Evolutionary conservation across 2,797 vertebrate genomes (phyloP).

Genomic region (Eulemur mongoz): DNA sequence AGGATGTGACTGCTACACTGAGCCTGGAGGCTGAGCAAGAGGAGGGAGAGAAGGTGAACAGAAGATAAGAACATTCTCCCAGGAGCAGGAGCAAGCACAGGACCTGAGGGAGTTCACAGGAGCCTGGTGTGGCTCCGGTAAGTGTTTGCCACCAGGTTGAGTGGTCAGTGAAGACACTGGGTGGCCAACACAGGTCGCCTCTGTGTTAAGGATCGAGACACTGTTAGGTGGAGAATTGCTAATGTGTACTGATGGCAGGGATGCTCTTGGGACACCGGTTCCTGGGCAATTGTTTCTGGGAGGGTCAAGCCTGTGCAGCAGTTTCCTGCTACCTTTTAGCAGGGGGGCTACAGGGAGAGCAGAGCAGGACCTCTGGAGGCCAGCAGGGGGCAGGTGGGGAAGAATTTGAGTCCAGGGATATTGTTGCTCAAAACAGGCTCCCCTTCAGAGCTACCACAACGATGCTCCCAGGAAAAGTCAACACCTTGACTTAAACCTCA

Average conservation of each 20-base stretch:
- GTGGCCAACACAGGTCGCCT: not conserved
- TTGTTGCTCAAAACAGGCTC: not conserved
- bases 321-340: not conserved
- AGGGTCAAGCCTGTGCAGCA: not conserved
- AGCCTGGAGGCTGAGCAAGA: not conserved
- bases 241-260: not conserved
- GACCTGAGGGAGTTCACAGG: not conserved
- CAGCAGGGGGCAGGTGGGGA: not conserved
- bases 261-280: not conserved
- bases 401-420: not conserved
- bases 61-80: not conserved
- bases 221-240: rapidly evolving
- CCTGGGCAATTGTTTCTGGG: not conserved
- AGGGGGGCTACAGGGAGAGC: not conserved
- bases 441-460: not conserved
- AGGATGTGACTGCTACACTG: not conserved
- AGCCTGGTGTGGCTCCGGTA: not conserved
- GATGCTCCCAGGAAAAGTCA: not conserved
- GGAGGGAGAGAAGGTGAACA: not conserved
- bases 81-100: not conserved
- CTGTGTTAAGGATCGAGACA: not conserved
- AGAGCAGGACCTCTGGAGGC: not conserved
- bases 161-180: not conserved
- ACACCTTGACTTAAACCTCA: not conserved
- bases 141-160: not conserved